Percentiles rank a stretch among this genome's conserved stretches.
Evolutionary conservation across 1,140 invertebrate genomes (phyloP).

Genomic region (Philotrypesis tridentata): DNA sequence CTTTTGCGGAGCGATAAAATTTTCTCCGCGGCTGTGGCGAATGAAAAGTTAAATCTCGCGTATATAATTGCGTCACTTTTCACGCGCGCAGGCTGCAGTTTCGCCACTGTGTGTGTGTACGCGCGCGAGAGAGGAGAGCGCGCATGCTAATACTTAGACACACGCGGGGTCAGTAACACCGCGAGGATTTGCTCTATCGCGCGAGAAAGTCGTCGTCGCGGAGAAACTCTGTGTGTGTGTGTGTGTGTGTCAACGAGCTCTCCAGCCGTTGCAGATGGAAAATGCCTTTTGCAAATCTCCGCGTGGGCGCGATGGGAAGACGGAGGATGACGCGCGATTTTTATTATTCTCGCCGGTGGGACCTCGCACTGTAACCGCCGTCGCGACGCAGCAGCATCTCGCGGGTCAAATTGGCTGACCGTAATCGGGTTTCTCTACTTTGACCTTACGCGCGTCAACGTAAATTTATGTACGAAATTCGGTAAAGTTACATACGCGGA

Average conservation of each 20-base stretch:
- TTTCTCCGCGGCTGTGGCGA: no score
- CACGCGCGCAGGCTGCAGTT: conserved; percentile 14
- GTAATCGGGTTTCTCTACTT: no score
- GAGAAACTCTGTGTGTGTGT: neutral
- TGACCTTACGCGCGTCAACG: no score
- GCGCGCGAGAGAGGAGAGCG: neutral
- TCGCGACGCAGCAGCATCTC: no score
- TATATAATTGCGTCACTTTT: conserved; percentile 8
- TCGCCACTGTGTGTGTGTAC: neutral
- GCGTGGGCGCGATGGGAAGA: neutral
- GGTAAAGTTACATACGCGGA: no score
- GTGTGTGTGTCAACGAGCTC: conserved; percentile 12
- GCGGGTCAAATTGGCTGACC: no score
- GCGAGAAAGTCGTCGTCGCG: neutral
- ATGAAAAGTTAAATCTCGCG: neutral
- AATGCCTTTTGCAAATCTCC: conserved; percentile 22
- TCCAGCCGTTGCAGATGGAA: conserved; percentile 19
- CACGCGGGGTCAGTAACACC: conserved; percentile 19
- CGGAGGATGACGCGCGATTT: neutral
- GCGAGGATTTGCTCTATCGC: neutral
- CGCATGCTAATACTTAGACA: neutral
- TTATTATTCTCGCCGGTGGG: no score
- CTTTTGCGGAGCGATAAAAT: neutral
- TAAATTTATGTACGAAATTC: no score
- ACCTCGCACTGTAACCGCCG: no score